A percentile compares a stretch with the other conserved stretches of the same genome.
Evolutionary conservation across 2,888 invertebrate genomes (phyloP).

Genomic region (Bombylius major): DNA sequence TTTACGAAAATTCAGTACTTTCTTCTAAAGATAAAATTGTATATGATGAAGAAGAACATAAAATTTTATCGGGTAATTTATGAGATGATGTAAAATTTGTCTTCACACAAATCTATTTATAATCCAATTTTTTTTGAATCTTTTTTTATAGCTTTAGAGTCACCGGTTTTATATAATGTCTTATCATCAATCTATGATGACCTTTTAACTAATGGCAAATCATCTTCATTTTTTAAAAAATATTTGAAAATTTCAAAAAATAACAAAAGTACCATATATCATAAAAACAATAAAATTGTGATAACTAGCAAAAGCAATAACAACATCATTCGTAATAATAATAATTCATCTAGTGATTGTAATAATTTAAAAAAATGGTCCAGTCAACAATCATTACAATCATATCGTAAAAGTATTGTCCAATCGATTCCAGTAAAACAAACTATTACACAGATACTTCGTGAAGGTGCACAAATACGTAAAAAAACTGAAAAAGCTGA

Average conservation of each 20-base stretch:
- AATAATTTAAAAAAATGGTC: too few species aligned
- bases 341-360: not conserved
- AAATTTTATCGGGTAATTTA: not conserved
- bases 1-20: too few species aligned
- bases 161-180: not conserved
- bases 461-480: slow-evolving; percentile 40
- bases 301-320: too few species aligned
- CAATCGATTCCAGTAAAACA: slow-evolving; percentile 17
- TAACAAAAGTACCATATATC: not conserved
- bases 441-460: slow-evolving; percentile 40
- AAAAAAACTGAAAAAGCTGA: slow-evolving; percentile 40
- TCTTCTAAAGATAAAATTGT: too few species aligned
- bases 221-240: not conserved
- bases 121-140: too few species aligned
- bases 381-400: not conserved
- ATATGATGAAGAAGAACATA: not conserved
- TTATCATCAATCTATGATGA: not conserved
- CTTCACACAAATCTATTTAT: too few species aligned
- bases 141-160: too few species aligned
- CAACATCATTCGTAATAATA: too few species aligned
- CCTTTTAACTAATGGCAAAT: not conserved
- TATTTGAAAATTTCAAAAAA: not conserved
- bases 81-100: too few species aligned
- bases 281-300: too few species aligned
- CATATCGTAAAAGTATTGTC: not conserved